Evolutionary conservation across 2,113 vertebrate genomes (phyloP).

Genomic region (Sinosuthora webbiana): DNA sequence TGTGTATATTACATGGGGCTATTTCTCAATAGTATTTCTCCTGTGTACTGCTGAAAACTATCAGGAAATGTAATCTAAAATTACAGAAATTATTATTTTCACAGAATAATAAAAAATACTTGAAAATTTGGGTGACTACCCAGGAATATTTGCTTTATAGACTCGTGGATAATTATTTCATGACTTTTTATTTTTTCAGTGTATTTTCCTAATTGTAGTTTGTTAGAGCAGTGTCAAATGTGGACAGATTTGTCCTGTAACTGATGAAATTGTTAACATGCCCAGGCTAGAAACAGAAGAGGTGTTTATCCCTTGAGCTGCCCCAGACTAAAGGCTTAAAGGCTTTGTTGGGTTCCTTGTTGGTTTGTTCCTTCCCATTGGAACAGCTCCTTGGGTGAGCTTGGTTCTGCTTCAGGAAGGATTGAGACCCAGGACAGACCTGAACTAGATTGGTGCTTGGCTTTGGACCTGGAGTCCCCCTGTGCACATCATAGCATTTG

Average conservation of each 20-base stretch:
- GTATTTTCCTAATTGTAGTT: not conserved
- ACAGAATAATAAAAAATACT: not conserved
- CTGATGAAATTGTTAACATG: not conserved
- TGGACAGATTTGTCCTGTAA: not conserved
- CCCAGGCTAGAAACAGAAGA: not conserved
- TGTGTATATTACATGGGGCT: not conserved
- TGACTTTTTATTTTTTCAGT: not conserved
- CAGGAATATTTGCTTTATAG: not conserved
- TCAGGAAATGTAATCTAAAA: not conserved
- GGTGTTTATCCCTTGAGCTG: not conserved
- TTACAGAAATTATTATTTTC: not conserved
- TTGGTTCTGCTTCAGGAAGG: not conserved
- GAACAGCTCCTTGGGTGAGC: not conserved
- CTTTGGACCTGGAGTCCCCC: not conserved
- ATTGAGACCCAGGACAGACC: not conserved
- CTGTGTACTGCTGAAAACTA: not conserved
- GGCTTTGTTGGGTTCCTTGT: not conserved
- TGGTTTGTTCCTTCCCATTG: not conserved
- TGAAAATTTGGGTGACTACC: not conserved
- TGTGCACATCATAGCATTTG: not conserved
- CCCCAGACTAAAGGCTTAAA: not conserved
- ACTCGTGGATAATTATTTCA: not conserved
- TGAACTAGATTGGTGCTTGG: not conserved
- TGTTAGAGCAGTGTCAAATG: not conserved
- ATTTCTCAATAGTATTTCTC: not conserved